Conservation (phyloP, 2,113 vertebrate species). For the Cairina moschata region DNA sequence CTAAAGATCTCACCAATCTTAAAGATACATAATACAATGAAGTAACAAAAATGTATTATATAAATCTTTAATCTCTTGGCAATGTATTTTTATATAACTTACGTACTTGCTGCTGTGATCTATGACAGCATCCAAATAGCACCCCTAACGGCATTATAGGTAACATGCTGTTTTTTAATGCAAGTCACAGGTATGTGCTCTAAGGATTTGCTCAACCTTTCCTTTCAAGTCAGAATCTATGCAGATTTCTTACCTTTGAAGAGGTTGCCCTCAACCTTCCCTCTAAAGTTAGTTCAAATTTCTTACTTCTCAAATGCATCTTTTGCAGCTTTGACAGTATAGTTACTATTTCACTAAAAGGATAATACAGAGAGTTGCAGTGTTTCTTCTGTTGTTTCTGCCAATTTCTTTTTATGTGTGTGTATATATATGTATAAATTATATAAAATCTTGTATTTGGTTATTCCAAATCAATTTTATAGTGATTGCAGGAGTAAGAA, state of each 20-base stretch:
- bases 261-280: background rate
- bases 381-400: background rate
- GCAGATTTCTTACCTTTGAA: background rate
- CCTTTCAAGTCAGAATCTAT: background rate
- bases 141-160: background rate
- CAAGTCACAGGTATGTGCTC: background rate
- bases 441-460: background rate
- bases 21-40: background rate
- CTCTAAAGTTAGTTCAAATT: background rate
- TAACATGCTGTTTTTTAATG: background rate
- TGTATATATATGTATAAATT: too few species aligned
- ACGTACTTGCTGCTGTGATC: background rate
- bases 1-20: background rate
- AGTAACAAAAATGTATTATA: background rate
- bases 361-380: background rate
- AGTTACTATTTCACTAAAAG: background rate
- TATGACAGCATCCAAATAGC: background rate
- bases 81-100: background rate
- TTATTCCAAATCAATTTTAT: background rate
- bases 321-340: background rate
- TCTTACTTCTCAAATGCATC: background rate
- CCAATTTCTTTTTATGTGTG: too few species aligned
- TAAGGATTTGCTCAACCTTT: background rate
- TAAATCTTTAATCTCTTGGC: background rate
- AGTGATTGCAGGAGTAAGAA: background rate